phyloP scores from a whole-genome alignment of 92 coral and sea anemone species.

The Palythoa caribaeorum region DNA sequence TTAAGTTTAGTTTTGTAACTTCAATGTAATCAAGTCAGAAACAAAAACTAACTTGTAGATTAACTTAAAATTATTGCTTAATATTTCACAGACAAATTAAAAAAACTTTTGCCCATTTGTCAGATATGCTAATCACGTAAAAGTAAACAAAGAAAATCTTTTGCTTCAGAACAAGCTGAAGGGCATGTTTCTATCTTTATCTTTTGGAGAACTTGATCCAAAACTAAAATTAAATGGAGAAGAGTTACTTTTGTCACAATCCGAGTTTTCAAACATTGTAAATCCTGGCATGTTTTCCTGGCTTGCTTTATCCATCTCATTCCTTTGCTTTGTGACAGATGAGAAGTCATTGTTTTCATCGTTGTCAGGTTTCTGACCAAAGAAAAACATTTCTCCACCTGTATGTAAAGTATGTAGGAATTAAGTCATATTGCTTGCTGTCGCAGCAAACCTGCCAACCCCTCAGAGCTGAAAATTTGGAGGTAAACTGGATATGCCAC shows the following conservation, averaged over 20 bases:
- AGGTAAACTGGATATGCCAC: too few species aligned
- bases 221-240: slow-evolving; percentile 74
- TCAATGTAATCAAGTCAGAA: too few species aligned
- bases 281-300: slow-evolving; percentile 29
- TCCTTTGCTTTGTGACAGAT: background rate
- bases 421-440: background rate
- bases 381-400: slow-evolving; percentile 30
- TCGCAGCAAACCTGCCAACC: background rate
- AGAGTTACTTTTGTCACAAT: slow-evolving; percentile 51
- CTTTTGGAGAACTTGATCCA: slow-evolving; percentile 60
- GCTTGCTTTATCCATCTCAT: slow-evolving; percentile 5
- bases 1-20: too few species aligned
- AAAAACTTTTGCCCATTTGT: background rate
- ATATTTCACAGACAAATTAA: too few species aligned
- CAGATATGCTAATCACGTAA: background rate
- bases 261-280: slow-evolving; percentile 71
- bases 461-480: too few species aligned
- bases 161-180: slow-evolving; percentile 70
- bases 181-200: slow-evolving; percentile 48
- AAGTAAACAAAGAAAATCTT: background rate
- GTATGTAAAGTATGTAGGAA: background rate
- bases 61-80: too few species aligned
- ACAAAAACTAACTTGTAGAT: too few species aligned
- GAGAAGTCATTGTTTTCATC: background rate
- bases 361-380: slow-evolving; percentile 20